Evolutionary conservation across 2,113 vertebrate genomes (phyloP).

Genomic region (Channa argus): DNA sequence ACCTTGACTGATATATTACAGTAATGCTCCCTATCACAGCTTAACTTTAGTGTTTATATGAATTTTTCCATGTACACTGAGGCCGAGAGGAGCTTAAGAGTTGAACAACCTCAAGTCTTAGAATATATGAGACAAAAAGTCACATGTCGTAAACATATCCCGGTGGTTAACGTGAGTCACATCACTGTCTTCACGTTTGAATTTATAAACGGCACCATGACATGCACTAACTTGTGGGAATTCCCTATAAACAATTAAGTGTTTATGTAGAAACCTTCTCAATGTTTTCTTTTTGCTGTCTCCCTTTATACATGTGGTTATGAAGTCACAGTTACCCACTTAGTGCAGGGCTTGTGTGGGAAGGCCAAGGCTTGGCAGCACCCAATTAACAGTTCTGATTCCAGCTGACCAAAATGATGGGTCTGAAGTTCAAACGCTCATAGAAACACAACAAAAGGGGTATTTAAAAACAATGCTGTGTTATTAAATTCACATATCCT

Average conservation of each 20-base stretch:
- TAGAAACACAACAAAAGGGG: conserved; percentile 66
- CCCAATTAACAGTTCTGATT: conserved; percentile 41
- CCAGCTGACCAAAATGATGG: conserved; percentile 60
- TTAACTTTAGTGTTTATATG: neutral
- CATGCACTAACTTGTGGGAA: conserved; percentile 25
- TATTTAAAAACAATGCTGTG: neutral
- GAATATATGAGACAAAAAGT: conserved; percentile 10
- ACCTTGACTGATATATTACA: neutral
- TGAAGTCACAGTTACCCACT: conserved; percentile 64
- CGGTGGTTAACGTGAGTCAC: conserved; percentile 43
- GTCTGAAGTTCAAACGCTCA: conserved; percentile 30
- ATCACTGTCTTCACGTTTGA: conserved; percentile 5
- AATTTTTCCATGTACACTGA: neutral
- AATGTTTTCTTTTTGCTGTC: conserved; percentile 45
- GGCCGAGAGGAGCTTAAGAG: neutral
- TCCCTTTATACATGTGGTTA: conserved; percentile 54
- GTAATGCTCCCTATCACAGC: neutral
- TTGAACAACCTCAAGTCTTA: neutral
- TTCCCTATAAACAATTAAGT: conserved; percentile 55
- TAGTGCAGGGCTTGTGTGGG: conserved; percentile 53
- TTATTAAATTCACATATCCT: no score
- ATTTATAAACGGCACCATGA: conserved; percentile 43
- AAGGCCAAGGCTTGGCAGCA: conserved; percentile 49
- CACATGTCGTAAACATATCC: conserved; percentile 32
- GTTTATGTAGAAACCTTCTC: conserved; percentile 48